Conservation (phyloP, 2,113 vertebrate genomes). For the Nettapus auritus region DNA sequence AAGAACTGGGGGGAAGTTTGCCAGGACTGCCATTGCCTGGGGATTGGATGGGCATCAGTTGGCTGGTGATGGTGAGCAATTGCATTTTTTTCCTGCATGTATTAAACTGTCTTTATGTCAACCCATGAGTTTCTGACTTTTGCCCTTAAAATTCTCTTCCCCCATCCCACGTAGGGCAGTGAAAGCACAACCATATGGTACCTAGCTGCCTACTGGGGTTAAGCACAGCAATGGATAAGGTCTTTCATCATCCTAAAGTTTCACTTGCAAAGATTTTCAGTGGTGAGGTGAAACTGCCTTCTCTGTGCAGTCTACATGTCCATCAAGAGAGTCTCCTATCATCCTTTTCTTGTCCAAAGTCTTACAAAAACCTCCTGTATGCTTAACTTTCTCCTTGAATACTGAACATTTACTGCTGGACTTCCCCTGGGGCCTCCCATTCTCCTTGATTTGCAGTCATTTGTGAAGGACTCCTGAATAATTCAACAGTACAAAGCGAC, state of each 20-base stretch:
- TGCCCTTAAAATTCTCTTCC: not conserved
- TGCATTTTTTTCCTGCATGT: not conserved
- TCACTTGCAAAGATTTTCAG: not conserved
- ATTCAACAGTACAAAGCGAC: not conserved
- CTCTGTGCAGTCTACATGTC: not conserved
- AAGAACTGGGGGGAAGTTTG: too few relatives aligned
- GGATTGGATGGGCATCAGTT: too few relatives aligned
- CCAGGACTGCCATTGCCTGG: too few relatives aligned
- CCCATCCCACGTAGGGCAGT: not conserved
- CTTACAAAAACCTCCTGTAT: not conserved
- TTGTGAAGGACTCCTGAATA: conserved; percentile 51
- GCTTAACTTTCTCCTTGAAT: not conserved
- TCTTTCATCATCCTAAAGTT: not conserved
- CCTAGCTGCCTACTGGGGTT: not conserved
- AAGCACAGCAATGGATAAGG: not conserved
- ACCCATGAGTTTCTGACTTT: not conserved
- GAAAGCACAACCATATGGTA: not conserved
- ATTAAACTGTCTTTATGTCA: not conserved
- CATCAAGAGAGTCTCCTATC: accelerated
- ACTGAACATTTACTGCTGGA: not conserved
- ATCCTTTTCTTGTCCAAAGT: not conserved
- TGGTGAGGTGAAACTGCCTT: not conserved
- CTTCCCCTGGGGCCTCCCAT: not conserved
- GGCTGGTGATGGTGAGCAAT: too few relatives aligned
- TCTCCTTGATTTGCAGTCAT: not conserved